Conservation (phyloP, 2,113 vertebrate species). For the Danionella cerebrum region DNA sequence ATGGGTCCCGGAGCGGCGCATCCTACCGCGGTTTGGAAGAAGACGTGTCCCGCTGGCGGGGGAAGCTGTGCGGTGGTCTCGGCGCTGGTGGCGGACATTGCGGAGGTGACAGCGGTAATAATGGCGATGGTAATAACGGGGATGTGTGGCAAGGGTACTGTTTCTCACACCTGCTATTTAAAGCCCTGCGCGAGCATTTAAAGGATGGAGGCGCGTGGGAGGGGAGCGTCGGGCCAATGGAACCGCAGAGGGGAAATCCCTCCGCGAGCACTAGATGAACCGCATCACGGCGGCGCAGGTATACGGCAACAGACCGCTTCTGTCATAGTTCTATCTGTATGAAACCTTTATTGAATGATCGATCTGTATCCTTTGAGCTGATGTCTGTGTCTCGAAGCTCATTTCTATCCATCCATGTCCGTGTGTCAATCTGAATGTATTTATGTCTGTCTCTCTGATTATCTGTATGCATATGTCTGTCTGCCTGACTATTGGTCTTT, state of each 20-base stretch:
- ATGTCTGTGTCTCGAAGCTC: background rate
- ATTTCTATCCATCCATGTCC: background rate
- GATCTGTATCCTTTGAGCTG: too few species aligned
- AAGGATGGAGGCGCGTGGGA: constrained; percentile 49
- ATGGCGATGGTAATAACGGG: constrained; percentile 6
- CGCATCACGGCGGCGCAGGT: too few species aligned
- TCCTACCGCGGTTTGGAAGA: constrained; percentile 78
- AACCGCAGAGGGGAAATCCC: background rate
- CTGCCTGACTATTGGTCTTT: background rate
- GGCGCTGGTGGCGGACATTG: constrained; percentile 68
- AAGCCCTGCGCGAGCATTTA: constrained; percentile 52
- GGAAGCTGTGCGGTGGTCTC: constrained; percentile 63
- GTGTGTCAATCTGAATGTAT: background rate
- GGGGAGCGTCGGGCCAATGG: constrained; percentile 41
- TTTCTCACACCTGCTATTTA: constrained; percentile 73
- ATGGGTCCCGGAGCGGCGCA: constrained; percentile 60
- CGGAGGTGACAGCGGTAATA: constrained; percentile 9
- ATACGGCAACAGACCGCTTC: too few species aligned
- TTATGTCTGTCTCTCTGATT: background rate
- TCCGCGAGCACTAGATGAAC: constrained; percentile 10
- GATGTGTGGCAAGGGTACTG: constrained; percentile 37
- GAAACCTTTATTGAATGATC: too few species aligned
- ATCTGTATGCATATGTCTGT: background rate
- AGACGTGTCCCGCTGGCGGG: constrained; percentile 69
- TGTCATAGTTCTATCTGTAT: too few species aligned